A percentile compares a stretch with the other conserved stretches of the same genome.
phyloP scores from a whole-genome alignment of 2,888 invertebrate species.

The Callyntrura sp. region DNA sequence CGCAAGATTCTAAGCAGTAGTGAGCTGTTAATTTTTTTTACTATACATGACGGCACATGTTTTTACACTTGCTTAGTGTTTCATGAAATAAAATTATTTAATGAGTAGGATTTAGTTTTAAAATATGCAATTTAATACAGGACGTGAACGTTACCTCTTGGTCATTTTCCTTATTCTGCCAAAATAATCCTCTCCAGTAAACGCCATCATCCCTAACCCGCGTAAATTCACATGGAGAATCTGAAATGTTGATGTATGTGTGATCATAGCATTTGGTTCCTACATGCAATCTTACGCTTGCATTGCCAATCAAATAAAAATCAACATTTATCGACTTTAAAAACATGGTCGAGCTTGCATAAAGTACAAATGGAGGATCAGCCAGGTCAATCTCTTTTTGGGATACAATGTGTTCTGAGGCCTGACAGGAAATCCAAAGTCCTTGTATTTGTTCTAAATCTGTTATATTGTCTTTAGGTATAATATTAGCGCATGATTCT shows the following conservation, averaged over 20 bases:
- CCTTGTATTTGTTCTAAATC: neutral
- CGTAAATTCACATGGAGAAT: neutral
- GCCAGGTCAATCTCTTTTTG: neutral
- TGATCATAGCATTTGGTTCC: neutral
- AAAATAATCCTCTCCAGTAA: neutral
- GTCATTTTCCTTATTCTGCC: neutral
- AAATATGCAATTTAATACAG: no score
- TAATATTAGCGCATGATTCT: neutral
- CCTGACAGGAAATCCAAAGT: neutral
- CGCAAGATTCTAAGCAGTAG: no score
- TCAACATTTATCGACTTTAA: neutral
- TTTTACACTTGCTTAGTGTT: no score
- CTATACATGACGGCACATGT: no score
- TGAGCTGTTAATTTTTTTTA: no score
- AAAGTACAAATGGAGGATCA: neutral
- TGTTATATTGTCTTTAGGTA: neutral
- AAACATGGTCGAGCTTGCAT: neutral
- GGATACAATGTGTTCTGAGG: neutral
- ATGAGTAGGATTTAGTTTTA: no score
- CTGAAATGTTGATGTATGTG: neutral
- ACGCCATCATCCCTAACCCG: neutral
- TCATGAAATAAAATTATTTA: no score
- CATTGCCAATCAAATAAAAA: neutral
- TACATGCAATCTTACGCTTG: neutral
- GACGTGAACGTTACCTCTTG: no score